Evolutionary conservation across 2,113 vertebrate genomes (phyloP).

Genomic region (Tetrao urogallus): DNA sequence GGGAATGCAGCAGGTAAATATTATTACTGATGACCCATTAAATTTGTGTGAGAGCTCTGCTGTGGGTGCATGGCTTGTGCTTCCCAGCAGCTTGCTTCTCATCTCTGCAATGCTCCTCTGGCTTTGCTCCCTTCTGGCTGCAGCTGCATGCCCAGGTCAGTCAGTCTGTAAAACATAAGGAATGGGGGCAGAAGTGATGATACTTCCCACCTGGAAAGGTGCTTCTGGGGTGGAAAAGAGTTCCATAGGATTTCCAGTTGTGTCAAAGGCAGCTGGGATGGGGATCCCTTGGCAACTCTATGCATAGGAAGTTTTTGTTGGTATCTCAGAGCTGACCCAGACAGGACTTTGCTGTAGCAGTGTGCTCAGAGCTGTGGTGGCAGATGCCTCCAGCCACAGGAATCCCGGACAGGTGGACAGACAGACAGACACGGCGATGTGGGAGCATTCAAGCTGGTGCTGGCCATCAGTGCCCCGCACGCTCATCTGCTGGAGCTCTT

Average conservation of each 20-base stretch:
- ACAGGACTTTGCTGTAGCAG: accelerated
- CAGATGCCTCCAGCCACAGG: background rate
- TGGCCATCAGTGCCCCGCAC: accelerated
- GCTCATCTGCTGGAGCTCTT: background rate
- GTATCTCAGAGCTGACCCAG: background rate
- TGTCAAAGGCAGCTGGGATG: accelerated
- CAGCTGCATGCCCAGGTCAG: accelerated
- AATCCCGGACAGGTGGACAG: background rate
- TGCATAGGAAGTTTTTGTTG: accelerated
- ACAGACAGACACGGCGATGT: background rate
- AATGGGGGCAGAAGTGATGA: accelerated
- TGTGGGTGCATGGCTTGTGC: background rate
- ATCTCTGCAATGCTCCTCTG: accelerated
- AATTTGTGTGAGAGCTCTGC: accelerated
- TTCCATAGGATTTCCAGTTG: accelerated
- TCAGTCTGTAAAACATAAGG: accelerated
- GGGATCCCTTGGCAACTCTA: accelerated
- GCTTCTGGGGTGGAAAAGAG: background rate
- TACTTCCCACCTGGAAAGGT: accelerated
- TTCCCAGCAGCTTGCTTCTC: background rate
- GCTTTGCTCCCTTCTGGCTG: background rate
- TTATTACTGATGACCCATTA: background rate
- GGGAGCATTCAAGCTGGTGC: background rate
- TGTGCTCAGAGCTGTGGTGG: background rate
- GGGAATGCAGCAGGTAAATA: background rate